Evolutionary conservation across 1,140 invertebrate species (phyloP).

Genomic region (Ips nitidus): DNA sequence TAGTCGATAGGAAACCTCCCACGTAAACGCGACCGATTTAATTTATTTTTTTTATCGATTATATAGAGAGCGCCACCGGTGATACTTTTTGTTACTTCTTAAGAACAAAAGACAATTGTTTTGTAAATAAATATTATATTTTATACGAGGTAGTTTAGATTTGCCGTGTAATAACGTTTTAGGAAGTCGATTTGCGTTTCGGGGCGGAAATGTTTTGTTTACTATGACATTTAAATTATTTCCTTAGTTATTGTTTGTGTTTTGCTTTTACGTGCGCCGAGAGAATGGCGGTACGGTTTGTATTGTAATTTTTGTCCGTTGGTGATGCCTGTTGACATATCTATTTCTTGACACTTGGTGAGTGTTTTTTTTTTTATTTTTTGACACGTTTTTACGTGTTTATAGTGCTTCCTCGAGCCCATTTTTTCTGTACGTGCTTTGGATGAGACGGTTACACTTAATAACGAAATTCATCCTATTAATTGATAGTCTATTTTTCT

Average conservation of each 20-base stretch:
- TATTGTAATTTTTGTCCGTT: slow-evolving; percentile 1
- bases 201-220: slow-evolving; percentile 22
- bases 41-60: slow-evolving; percentile 25
- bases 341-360: slow-evolving; percentile 16
- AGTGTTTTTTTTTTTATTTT: slow-evolving; percentile 6
- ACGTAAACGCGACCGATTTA: slow-evolving; percentile 17
- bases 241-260: slow-evolving; percentile 13
- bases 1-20: too few species aligned
- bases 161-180: background rate
- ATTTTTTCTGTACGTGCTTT: slow-evolving; percentile 23
- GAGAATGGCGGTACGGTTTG: background rate
- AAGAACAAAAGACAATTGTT: slow-evolving; percentile 45
- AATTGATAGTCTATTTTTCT: slow-evolving; percentile 46
- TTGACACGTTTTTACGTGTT: background rate
- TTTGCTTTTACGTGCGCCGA: background rate
- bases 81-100: slow-evolving; percentile 42
- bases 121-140: slow-evolving; percentile 42
- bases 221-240: slow-evolving; percentile 23
- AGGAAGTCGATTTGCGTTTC: slow-evolving; percentile 15
- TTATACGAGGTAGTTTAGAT: slow-evolving; percentile 28
- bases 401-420: slow-evolving; percentile 26
- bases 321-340: slow-evolving; percentile 1
- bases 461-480: slow-evolving; percentile 18
- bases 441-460: background rate
- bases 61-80: slow-evolving; percentile 38